Percentiles rank a stretch among this genome's conserved stretches.
Conservation (phyloP, 2,113 vertebrate genomes). For the Nothobranchius furzeri region DNA sequence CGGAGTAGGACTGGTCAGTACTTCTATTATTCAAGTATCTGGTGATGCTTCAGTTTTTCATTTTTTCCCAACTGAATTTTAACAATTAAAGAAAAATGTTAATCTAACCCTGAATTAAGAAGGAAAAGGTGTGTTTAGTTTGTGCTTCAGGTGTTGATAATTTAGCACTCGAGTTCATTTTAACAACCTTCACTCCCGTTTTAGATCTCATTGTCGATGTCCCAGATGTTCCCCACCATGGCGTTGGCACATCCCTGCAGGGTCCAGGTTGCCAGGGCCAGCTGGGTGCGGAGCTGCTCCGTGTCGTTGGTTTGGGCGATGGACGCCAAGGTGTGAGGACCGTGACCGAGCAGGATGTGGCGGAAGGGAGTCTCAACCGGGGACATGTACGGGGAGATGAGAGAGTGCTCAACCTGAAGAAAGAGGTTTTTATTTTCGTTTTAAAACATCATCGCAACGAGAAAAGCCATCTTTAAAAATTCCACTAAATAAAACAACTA, state of each 20-base stretch:
- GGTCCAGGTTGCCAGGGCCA: constrained; percentile 90
- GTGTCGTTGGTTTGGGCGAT: constrained; percentile 74
- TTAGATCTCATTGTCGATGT: constrained; percentile 84
- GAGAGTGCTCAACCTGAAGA: constrained; percentile 85
- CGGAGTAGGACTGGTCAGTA: constrained; percentile 15
- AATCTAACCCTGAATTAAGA: constrained; percentile 6
- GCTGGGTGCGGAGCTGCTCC: constrained; percentile 78
- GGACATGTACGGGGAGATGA: constrained; percentile 90
- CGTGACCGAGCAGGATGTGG: constrained; percentile 88
- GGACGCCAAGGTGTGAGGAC: constrained; percentile 84
- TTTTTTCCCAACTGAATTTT: neutral
- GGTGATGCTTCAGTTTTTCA: constrained; percentile 2
- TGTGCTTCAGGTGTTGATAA: constrained; percentile 43
- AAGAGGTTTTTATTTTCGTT: neutral
- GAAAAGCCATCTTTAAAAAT: neutral
- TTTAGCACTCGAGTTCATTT: constrained; percentile 12
- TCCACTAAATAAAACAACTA: too few species aligned
- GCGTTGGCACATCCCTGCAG: constrained; percentile 89
- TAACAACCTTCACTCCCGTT: neutral
- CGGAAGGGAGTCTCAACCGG: constrained; percentile 85
- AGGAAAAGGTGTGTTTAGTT: constrained; percentile 15
- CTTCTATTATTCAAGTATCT: constrained; percentile 26
- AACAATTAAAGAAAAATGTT: neutral
- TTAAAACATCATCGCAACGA: neutral
- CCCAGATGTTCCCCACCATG: constrained; percentile 86